phyloP scores from a whole-genome alignment of 2,888 invertebrate genomes.

The Drosophila nigricruria region DNA sequence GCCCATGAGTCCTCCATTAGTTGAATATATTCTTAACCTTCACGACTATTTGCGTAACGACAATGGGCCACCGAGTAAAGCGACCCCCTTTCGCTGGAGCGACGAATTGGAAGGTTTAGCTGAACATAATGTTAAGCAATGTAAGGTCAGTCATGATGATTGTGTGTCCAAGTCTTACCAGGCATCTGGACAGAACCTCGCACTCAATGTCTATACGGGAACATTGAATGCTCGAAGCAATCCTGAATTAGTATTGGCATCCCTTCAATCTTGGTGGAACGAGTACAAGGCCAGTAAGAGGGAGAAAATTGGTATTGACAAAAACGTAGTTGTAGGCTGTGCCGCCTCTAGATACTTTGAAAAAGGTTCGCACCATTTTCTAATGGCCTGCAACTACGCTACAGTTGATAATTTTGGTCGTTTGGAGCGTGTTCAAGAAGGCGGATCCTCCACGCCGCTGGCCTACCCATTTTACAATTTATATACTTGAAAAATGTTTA shows the following conservation, averaged over 20 bases:
- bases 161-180: not conserved
- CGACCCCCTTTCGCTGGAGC: slow-evolving; percentile 1
- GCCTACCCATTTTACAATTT: not conserved
- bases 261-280: slow-evolving; percentile 18
- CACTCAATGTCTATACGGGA: slow-evolving; percentile 4
- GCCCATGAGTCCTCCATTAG: not conserved
- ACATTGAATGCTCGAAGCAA: not conserved
- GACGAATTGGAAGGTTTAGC: not conserved
- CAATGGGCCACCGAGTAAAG: rapidly evolving
- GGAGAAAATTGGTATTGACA: not conserved
- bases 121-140: slow-evolving; percentile 13
- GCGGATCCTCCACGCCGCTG: rapidly evolving
- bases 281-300: slow-evolving; percentile 3
- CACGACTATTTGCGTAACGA: slow-evolving; percentile 5
- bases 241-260: not conserved
- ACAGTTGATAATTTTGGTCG: not conserved
- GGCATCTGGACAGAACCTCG: slow-evolving; percentile 11
- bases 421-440: not conserved
- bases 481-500: not conserved
- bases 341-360: slow-evolving; percentile 8
- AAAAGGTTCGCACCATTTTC: not conserved
- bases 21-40: slow-evolving; percentile 1
- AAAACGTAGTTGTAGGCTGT: slow-evolving; percentile 4
- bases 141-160: slow-evolving; percentile 6
- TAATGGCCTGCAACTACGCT: slow-evolving; percentile 17